Conservation (phyloP, 2,113 vertebrate species). For the Epinephelus cyanopodus region DNA sequence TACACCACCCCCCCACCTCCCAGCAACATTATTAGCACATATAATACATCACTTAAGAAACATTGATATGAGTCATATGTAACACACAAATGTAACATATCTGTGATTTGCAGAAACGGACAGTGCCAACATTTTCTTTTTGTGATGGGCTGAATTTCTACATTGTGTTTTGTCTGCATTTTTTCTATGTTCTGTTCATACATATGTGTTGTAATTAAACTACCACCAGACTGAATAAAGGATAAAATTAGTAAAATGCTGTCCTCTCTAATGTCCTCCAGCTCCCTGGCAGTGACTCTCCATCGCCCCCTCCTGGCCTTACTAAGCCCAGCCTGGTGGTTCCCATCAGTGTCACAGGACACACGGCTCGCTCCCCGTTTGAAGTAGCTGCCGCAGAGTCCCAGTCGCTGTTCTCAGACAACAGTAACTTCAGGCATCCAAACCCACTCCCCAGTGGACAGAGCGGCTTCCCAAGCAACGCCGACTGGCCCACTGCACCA, state of each 20-base stretch:
- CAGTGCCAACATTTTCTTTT: no score
- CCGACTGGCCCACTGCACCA: conserved; percentile 93
- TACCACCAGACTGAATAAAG: neutral
- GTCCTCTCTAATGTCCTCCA: conserved; percentile 36
- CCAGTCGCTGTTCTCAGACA: conserved; percentile 95
- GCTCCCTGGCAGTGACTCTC: conserved; percentile 91
- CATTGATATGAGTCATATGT: no score
- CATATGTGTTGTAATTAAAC: neutral
- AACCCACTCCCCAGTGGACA: conserved; percentile 92
- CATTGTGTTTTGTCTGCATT: no score
- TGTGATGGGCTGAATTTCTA: no score
- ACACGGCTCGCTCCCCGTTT: conserved; percentile 90
- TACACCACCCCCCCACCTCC: no score
- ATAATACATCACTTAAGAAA: no score
- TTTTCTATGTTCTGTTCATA: no score
- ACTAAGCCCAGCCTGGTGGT: conserved; percentile 89
- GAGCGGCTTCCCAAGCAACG: conserved; percentile 87
- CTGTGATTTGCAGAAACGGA: no score
- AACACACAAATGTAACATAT: no score
- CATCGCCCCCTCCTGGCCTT: conserved; percentile 92
- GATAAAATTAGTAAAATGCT: neutral
- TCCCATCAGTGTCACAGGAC: conserved; percentile 90
- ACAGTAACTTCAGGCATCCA: conserved; percentile 90
- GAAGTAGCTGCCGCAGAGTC: conserved; percentile 92
- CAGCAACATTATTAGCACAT: no score